Evolutionary conservation across 2,888 invertebrate genomes (phyloP).

Genomic region (Lucinisca nassula): DNA sequence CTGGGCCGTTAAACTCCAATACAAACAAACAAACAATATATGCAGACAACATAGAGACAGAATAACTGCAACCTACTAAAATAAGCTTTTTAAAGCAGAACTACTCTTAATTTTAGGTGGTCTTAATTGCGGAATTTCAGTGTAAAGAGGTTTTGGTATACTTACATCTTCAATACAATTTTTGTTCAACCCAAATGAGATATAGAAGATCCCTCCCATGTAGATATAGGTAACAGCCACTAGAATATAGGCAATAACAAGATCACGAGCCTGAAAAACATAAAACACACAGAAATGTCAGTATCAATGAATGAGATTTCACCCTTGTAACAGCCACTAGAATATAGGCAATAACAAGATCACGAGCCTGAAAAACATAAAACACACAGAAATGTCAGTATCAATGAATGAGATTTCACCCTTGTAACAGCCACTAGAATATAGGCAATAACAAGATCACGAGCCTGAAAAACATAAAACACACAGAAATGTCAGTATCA

Average conservation of each 20-base stretch:
- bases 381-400: not conserved
- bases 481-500: not conserved
- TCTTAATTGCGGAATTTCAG: no score
- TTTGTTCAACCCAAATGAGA: conserved; percentile 95
- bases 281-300: not conserved
- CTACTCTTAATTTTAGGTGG: no score
- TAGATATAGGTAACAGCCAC: conserved; percentile 94
- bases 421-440: conserved; percentile 93
- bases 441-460: conserved; percentile 95
- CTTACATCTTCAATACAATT: conserved; percentile 97
- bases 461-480: conserved; percentile 90
- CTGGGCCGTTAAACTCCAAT: no score
- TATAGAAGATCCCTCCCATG: conserved; percentile 94
- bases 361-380: conserved; percentile 91
- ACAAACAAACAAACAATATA: no score
- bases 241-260: conserved; percentile 94
- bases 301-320: no score
- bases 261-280: conserved; percentile 92
- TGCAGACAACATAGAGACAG: no score
- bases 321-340: conserved; percentile 95
- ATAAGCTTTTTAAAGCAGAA: no score
- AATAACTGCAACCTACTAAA: no score
- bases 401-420: no score
- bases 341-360: conserved; percentile 94
- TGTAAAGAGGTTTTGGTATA: no score